These are phyloP conservation scores for Ooceraea biroi DNA, from an alignment of 1,140 invertebrate species.

Conservation along the genomic window DNA sequence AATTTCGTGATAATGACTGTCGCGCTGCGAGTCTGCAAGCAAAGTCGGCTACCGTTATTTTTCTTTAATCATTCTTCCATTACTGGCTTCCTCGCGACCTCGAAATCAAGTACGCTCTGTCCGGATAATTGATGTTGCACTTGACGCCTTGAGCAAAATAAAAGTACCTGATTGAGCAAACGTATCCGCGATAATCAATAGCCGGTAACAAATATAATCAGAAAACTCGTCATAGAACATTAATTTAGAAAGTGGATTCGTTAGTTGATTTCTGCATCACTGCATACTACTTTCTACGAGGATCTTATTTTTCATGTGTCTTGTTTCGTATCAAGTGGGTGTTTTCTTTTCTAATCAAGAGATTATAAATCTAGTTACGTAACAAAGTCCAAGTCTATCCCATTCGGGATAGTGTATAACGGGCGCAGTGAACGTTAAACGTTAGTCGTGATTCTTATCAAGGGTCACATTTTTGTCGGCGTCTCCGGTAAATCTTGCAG, in stretches of 20 bases:
- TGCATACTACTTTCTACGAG: background rate
- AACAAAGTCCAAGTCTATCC: background rate
- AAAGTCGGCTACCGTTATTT: conserved; percentile 38
- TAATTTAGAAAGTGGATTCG: background rate
- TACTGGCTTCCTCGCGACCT: background rate
- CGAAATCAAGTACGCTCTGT: conserved; percentile 23
- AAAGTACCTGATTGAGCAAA: background rate
- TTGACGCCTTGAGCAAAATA: conserved; percentile 4
- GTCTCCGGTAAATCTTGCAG: conserved; percentile 12
- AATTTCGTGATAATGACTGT: conserved; percentile 56
- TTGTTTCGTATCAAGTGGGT: background rate
- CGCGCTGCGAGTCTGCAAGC: background rate
- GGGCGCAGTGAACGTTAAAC: conserved; percentile 1
- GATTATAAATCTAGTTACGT: conserved; percentile 22
- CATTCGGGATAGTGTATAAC: conserved; percentile 9
- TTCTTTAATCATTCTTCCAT: conserved; percentile 59
- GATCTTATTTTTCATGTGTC: background rate
- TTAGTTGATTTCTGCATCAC: no score
- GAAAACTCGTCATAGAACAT: background rate
- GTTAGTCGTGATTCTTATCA: conserved; percentile 13
- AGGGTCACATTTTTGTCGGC: conserved; percentile 30
- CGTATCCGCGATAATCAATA: background rate
- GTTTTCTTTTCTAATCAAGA: conserved; percentile 9
- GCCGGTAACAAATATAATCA: background rate
- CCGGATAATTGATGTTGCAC: background rate